A percentile compares a stretch with the other conserved stretches of the same genome.
Conservation (phyloP, 1,140 invertebrate genomes). For the Armadillidium nasatum region DNA sequence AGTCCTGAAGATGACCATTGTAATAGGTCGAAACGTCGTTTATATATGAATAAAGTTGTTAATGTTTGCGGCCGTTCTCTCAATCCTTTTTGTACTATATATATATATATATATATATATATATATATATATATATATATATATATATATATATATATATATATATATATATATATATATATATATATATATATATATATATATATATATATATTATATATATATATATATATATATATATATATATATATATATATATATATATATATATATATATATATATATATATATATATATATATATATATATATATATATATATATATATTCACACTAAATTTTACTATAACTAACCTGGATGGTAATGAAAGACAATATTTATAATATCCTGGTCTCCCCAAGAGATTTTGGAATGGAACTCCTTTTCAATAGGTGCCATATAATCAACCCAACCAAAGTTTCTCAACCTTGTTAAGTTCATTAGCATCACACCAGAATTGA, state of each 20-base stretch:
- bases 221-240: conserved; percentile 17
- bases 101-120: no score
- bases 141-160: conserved; percentile 22
- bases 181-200: conserved; percentile 16
- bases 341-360: conserved; percentile 61
- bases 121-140: conserved; percentile 22
- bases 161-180: conserved; percentile 14
- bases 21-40: no score
- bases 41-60: no score
- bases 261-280: neutral
- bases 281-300: conserved; percentile 22
- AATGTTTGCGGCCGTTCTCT: no score
- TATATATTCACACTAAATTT: neutral
- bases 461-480: conserved; percentile 93
- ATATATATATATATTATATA: conserved; percentile 14
- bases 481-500: conserved; percentile 94
- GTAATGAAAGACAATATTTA: conserved; percentile 91
- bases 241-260: conserved; percentile 10
- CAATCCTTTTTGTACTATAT: no score
- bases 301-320: conserved; percentile 9
- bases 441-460: conserved; percentile 73
- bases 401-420: conserved; percentile 81
- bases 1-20: no score
- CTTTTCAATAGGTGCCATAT: conserved; percentile 76
- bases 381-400: conserved; percentile 97